Conservation (phyloP, 2,113 vertebrate genomes). For the Psilopsiagon aymara region DNA sequence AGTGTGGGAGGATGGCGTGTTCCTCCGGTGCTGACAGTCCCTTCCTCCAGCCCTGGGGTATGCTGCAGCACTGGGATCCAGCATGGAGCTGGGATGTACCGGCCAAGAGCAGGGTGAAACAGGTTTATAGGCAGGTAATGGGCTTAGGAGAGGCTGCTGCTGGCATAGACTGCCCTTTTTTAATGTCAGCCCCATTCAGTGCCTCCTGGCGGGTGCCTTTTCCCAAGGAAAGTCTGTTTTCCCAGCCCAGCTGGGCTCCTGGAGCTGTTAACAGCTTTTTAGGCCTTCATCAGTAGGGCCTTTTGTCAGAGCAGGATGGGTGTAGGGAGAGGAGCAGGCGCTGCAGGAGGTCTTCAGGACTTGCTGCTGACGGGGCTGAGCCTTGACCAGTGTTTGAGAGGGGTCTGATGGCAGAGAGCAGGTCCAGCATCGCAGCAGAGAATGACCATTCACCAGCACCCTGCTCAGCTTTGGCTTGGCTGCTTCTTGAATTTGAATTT, state of each 20-base stretch:
- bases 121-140: neutral
- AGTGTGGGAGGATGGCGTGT: neutral
- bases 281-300: neutral
- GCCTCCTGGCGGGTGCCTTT: neutral
- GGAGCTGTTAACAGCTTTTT: neutral
- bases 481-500: constrained; percentile 51
- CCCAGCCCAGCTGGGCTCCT: neutral
- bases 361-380: neutral
- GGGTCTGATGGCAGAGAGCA: neutral
- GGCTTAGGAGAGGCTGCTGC: neutral
- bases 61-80: neutral
- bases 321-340: neutral
- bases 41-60: neutral
- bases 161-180: neutral
- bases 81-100: neutral
- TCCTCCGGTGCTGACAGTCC: neutral
- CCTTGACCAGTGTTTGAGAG: neutral
- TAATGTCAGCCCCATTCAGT: neutral
- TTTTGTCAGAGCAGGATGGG: neutral
- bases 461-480: constrained; percentile 40
- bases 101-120: neutral
- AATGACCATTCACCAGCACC: constrained; percentile 54
- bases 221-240: neutral
- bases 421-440: neutral
- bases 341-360: neutral